phyloP scores from a whole-genome alignment of 2,797 vertebrate species.

The Semaprochilodus insignis region DNA sequence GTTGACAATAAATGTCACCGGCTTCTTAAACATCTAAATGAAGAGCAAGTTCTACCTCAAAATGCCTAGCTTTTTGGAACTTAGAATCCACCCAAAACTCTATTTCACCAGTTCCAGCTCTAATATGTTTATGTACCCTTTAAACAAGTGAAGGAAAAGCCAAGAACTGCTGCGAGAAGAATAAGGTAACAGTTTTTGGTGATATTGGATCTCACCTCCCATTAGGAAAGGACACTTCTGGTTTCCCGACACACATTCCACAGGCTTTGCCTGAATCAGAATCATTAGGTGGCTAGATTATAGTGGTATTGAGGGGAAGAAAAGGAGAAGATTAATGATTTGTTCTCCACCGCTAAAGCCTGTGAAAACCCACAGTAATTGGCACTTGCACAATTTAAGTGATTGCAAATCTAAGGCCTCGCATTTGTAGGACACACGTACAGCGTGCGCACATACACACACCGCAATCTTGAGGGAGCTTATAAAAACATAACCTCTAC shows the following conservation, averaged over 20 bases:
- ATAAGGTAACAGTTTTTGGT: constrained; percentile 32
- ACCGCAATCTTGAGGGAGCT: constrained; percentile 40
- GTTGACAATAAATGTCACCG: no score
- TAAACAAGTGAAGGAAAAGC: constrained; percentile 7
- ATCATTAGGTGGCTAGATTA: constrained; percentile 39
- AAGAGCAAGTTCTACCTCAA: background rate
- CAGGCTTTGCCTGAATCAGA: constrained; percentile 33
- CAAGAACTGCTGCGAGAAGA: constrained; percentile 15
- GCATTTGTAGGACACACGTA: constrained; percentile 16
- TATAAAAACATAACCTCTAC: constrained; percentile 53
- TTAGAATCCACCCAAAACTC: no score
- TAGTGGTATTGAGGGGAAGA: constrained; percentile 33
- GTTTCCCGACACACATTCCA: constrained; percentile 31
- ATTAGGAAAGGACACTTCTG: constrained; percentile 37
- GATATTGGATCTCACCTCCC: constrained; percentile 19
- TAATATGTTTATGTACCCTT: constrained; percentile 33
- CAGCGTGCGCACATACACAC: background rate
- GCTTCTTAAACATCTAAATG: background rate
- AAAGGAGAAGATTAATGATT: constrained; percentile 52
- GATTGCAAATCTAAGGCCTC: constrained; percentile 27
- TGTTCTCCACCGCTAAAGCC: constrained; percentile 36
- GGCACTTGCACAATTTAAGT: constrained; percentile 35
- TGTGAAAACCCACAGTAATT: constrained; percentile 49
- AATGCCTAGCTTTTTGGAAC: background rate
- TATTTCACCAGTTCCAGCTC: background rate